Conservation (phyloP, 2,113 vertebrate genomes). For the Phoenicopterus ruber region DNA sequence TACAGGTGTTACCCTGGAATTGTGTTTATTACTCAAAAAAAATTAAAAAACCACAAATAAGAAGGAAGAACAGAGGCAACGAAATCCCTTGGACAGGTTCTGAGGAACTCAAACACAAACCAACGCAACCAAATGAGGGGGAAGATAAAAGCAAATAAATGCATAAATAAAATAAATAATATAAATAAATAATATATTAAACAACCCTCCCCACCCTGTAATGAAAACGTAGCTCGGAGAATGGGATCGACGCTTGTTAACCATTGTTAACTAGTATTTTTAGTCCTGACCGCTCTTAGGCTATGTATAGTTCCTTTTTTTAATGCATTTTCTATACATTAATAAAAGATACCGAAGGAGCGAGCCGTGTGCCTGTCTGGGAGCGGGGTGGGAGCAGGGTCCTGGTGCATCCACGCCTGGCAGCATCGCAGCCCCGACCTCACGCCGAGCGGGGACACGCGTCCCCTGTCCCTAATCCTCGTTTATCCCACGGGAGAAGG, state of each 20-base stretch:
- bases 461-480: neutral
- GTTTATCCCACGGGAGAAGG: neutral
- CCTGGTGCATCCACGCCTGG: neutral
- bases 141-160: neutral
- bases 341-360: constrained; percentile 94
- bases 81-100: neutral
- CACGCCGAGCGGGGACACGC: fast-evolving
- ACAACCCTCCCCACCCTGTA: neutral
- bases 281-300: constrained; percentile 89
- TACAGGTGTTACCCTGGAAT: constrained; percentile 31
- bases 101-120: constrained; percentile 11
- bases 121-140: neutral
- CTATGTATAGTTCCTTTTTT: constrained; percentile 98
- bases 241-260: constrained; percentile 79
- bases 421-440: neutral
- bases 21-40: neutral
- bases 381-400: neutral
- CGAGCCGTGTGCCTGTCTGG: neutral
- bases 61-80: neutral
- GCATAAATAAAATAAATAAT: constrained; percentile 43
- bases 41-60: neutral
- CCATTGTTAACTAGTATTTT: constrained; percentile 90
- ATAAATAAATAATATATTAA: constrained; percentile 66
- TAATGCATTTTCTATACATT: constrained; percentile 99
- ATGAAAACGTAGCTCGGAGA: constrained; percentile 72